Conservation (phyloP, 2,113 vertebrate genomes). For the Natator depressus region DNA sequence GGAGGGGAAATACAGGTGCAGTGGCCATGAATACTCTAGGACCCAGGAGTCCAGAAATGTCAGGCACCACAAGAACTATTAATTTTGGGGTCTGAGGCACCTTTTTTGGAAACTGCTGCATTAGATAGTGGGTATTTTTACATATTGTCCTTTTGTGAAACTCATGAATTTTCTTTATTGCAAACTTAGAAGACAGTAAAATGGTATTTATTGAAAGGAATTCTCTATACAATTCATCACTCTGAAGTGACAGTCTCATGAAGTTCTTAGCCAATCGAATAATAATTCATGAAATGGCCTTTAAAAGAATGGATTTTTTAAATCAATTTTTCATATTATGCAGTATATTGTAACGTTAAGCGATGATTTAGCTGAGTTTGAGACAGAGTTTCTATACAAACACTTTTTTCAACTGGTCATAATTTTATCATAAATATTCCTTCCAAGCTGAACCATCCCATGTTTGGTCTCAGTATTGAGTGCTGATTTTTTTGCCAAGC, state of each 20-base stretch:
- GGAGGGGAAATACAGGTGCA: not conserved
- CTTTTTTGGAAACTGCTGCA: not conserved
- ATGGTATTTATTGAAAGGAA: not conserved
- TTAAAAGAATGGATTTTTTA: not conserved
- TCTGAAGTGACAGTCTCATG: not conserved
- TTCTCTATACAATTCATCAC: not conserved
- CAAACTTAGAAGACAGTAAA: not conserved
- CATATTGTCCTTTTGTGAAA: not conserved
- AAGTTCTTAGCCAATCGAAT: not conserved
- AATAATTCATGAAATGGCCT: not conserved
- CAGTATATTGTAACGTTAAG: not conserved
- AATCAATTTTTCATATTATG: not conserved
- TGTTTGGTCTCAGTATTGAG: not conserved
- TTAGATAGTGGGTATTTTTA: not conserved
- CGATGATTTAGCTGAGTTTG: not conserved
- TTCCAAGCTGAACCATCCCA: not conserved
- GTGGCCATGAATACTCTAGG: not conserved
- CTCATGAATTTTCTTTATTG: not conserved
- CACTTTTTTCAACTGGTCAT: rapidly evolving
- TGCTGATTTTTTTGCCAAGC: not conserved
- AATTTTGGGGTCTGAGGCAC: not conserved
- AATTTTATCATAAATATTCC: not conserved
- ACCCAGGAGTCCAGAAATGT: no score
- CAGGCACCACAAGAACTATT: not conserved
- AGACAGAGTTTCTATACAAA: not conserved